These are phyloP conservation scores for Paradoxurus hermaphroditus DNA, from an alignment of 2,113 vertebrate genomes.

Conservation along the genomic window DNA sequence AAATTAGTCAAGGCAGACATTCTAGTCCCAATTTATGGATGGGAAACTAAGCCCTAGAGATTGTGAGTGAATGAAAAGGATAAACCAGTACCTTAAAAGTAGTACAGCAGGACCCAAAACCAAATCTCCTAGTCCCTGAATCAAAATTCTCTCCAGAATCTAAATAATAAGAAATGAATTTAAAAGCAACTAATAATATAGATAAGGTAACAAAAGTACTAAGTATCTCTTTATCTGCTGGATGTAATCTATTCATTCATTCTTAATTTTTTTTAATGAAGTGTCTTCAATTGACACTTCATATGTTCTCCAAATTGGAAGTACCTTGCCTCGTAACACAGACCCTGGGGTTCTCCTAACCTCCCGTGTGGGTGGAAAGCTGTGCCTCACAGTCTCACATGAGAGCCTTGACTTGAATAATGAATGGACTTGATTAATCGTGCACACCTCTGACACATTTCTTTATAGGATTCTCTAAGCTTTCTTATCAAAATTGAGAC, in stretches of 20 bases:
- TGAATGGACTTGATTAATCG: background rate
- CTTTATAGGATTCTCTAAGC: background rate
- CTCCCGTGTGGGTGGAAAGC: background rate
- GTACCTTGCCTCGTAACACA: background rate
- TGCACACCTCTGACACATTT: background rate
- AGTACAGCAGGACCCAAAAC: background rate
- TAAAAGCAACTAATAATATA: background rate
- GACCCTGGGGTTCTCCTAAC: background rate
- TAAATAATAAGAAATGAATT: background rate
- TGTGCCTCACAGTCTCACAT: background rate
- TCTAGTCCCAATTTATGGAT: background rate
- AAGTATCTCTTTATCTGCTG: background rate
- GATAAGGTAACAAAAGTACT: background rate
- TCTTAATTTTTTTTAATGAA: background rate
- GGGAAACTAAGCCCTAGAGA: background rate
- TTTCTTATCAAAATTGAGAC: conserved; percentile 4
- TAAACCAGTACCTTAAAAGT: background rate
- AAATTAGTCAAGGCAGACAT: background rate
- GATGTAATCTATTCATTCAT: background rate
- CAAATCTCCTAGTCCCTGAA: background rate
- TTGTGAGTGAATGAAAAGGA: background rate
- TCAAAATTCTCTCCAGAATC: background rate
- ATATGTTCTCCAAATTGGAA: background rate
- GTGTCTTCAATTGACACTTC: background rate
- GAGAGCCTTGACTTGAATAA: background rate